These are phyloP conservation scores for Microcebus ravelobensis DNA, from an alignment of 2,113 vertebrate species.

Conservation along the genomic window DNA sequence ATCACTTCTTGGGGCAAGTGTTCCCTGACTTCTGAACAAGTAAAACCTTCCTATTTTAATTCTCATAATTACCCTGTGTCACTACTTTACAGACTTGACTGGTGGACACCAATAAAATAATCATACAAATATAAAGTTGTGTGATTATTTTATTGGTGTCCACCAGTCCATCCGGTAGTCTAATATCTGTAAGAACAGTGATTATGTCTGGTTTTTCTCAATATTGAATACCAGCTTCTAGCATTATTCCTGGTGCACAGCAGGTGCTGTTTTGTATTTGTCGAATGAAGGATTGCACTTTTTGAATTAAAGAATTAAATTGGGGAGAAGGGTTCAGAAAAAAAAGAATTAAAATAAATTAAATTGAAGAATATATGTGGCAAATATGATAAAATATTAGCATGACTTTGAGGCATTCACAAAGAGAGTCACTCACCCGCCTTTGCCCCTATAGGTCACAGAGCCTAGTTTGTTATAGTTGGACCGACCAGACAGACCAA, in stretches of 20 bases:
- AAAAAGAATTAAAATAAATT: no score
- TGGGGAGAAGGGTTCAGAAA: no score
- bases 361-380: background rate
- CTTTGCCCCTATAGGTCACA: background rate
- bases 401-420: background rate
- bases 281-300: background rate
- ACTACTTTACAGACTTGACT: background rate
- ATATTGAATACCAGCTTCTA: background rate
- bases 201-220: background rate
- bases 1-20: background rate
- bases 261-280: background rate
- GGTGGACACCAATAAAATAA: no score
- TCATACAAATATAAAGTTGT: background rate
- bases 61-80: background rate
- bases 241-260: background rate
- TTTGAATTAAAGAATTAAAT: constrained; percentile 17
- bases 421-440: background rate
- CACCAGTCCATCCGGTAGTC: background rate
- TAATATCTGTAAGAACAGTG: background rate
- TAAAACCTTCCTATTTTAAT: background rate
- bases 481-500: background rate
- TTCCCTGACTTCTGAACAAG: background rate
- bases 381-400: background rate
- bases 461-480: background rate
- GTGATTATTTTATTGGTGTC: background rate